Conservation (phyloP, 2,888 invertebrate genomes). For the Alsophila aescularia region DNA sequence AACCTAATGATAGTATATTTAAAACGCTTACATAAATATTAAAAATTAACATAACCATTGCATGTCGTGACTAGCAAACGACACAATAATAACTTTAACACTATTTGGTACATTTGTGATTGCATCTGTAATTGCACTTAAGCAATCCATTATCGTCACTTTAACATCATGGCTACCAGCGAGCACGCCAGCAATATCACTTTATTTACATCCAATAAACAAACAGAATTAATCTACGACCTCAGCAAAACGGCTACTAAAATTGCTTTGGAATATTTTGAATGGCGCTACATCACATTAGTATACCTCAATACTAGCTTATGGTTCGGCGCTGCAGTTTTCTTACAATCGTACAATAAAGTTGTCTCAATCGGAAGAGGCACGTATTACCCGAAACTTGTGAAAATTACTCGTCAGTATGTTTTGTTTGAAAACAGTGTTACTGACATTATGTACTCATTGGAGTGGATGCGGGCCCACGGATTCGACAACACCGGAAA, state of each 20-base stretch:
- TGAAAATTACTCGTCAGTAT: constrained; percentile 50
- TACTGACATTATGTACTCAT: constrained; percentile 45
- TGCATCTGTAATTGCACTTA: neutral
- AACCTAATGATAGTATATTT: constrained; percentile 3
- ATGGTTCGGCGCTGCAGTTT: constrained; percentile 52
- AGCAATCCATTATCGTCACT: neutral
- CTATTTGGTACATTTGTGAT: neutral
- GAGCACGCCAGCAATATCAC: constrained; percentile 24
- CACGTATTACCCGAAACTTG: constrained; percentile 41
- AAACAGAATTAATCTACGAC: constrained; percentile 29
- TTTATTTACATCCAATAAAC: neutral
- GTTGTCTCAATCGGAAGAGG: constrained; percentile 53
- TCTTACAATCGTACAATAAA: constrained; percentile 55
- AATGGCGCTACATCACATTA: constrained; percentile 61
- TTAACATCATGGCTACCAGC: constrained; percentile 18
- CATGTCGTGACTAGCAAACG: constrained; percentile 4
- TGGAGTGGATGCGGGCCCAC: constrained; percentile 52
- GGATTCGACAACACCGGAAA: constrained; percentile 65
- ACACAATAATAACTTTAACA: neutral
- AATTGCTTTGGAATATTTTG: constrained; percentile 63
- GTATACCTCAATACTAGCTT: constrained; percentile 61
- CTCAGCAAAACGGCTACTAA: constrained; percentile 58
- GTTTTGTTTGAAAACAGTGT: constrained; percentile 58
- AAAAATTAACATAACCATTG: neutral
- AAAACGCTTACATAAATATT: neutral